A percentile compares a stretch with the other conserved stretches of the same genome.
phyloP scores from a whole-genome alignment of 1,140 invertebrate genomes.

The Macrobrachium nipponense region DNA sequence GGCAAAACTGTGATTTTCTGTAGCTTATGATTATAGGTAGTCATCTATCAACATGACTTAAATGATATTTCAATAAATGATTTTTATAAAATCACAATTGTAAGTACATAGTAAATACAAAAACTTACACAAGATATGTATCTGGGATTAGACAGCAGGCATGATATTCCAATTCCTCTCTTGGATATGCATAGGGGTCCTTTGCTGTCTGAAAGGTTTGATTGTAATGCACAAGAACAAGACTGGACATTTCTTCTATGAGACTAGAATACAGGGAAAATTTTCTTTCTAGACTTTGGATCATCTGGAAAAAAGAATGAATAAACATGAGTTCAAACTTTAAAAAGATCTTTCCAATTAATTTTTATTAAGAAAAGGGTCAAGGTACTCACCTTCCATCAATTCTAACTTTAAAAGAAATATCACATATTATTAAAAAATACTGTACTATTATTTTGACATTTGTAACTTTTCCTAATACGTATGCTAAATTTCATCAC shows the following conservation, averaged over 20 bases:
- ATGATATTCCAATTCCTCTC: slow-evolving; percentile 5
- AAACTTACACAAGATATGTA: slow-evolving; percentile 47
- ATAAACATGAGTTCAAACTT: background rate
- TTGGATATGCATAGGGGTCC: background rate
- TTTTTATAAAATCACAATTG: too few relatives aligned
- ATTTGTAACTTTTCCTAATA: too few relatives aligned
- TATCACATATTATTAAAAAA: too few relatives aligned
- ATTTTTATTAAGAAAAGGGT: too few relatives aligned
- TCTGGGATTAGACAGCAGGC: slow-evolving; percentile 54
- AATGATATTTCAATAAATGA: too few relatives aligned
- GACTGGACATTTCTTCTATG: slow-evolving; percentile 32
- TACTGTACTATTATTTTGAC: too few relatives aligned
- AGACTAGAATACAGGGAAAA: slow-evolving; percentile 40
- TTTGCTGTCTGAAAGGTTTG: background rate
- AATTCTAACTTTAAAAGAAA: too few relatives aligned
- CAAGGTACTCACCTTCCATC: too few relatives aligned
- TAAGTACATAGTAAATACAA: background rate
- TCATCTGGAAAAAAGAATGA: slow-evolving; percentile 40
- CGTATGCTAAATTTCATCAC: too few relatives aligned
- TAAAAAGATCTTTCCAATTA: background rate
- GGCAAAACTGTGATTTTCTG: too few relatives aligned
- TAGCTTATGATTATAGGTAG: too few relatives aligned
- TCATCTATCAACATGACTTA: too few relatives aligned
- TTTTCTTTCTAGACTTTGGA: slow-evolving; percentile 43
- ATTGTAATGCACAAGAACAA: slow-evolving; percentile 7